Conservation (phyloP, 2,113 vertebrate species). For the Triplophysa rosa region DNA sequence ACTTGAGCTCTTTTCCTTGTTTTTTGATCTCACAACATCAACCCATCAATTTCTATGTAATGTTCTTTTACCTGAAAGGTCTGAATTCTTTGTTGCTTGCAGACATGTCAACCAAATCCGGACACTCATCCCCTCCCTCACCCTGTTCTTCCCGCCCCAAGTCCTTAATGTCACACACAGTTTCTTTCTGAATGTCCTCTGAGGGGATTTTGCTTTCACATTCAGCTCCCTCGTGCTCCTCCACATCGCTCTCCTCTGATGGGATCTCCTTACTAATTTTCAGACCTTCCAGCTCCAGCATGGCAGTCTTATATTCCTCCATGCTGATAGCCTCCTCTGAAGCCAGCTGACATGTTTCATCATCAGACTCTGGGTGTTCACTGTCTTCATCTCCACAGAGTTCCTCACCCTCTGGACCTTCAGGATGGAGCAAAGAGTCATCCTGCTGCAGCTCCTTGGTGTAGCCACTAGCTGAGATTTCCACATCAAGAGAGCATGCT, state of each 20-base stretch:
- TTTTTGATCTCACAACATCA: too few species aligned
- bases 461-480: constrained; percentile 90
- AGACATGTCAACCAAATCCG: constrained; percentile 76
- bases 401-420: constrained; percentile 70
- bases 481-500: constrained; percentile 83
- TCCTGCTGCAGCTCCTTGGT: constrained; percentile 86
- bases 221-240: constrained; percentile 25
- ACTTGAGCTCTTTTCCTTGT: too few species aligned
- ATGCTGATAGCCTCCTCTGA: constrained; percentile 62
- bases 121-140: constrained; percentile 68
- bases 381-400: constrained; percentile 59
- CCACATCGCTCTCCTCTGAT: constrained; percentile 35
- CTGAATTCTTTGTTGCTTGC: constrained; percentile 74
- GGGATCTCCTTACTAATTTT: constrained; percentile 44
- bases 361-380: constrained; percentile 43
- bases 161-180: constrained; percentile 20
- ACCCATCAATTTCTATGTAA: too few species aligned
- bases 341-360: constrained; percentile 24
- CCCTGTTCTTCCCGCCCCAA: constrained; percentile 47
- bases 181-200: constrained; percentile 47
- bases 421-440: constrained; percentile 76
- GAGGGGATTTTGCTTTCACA: constrained; percentile 45
- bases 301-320: constrained; percentile 72
- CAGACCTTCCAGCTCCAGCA: constrained; percentile 75
- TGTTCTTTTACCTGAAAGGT: constrained; percentile 72